Percentiles rank a stretch among this genome's conserved stretches.
These are phyloP conservation scores for Sebastes paucispinis DNA, from an alignment of 2,797 vertebrate species.

Conservation along the genomic window DNA sequence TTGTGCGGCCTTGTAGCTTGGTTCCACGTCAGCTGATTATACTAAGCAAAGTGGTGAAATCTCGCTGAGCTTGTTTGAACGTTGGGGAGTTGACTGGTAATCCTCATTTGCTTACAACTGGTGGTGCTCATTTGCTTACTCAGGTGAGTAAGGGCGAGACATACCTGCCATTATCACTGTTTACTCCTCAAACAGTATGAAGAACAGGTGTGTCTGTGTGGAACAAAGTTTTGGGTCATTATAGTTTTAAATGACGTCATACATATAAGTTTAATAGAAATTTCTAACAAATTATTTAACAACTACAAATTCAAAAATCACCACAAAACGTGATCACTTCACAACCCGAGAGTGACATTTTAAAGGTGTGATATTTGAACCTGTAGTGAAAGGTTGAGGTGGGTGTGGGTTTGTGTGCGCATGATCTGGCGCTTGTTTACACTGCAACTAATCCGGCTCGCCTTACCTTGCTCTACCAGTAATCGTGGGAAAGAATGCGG, in stretches of 20 bases:
- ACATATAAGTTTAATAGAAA: background rate
- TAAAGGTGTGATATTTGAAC: conserved; percentile 20
- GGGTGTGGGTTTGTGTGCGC: conserved; percentile 27
- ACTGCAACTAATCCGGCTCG: conserved; percentile 61
- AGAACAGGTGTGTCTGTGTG: conserved; percentile 23
- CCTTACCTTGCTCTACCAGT: conserved; percentile 67
- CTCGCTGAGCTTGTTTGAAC: conserved; percentile 47
- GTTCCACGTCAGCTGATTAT: conserved; percentile 21
- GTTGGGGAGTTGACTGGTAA: conserved; percentile 22
- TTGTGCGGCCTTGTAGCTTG: background rate
- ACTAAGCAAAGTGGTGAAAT: conserved; percentile 12
- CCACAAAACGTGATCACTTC: background rate
- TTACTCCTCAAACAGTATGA: conserved; percentile 37
- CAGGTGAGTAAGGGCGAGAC: conserved; percentile 8
- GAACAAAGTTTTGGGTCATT: background rate
- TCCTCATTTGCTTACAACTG: conserved; percentile 32
- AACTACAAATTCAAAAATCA: background rate
- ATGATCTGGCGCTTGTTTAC: conserved; percentile 51
- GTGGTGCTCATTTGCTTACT: background rate
- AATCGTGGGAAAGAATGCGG: conserved; percentile 79
- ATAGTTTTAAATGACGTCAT: background rate
- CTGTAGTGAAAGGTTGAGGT: conserved; percentile 36
- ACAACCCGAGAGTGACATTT: background rate
- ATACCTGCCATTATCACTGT: conserved; percentile 22
- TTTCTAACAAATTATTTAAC: background rate